phyloP scores from a whole-genome alignment of 30 jellyfish, hydroid and myxozoan species.

The Aurelia aurita region DNA sequence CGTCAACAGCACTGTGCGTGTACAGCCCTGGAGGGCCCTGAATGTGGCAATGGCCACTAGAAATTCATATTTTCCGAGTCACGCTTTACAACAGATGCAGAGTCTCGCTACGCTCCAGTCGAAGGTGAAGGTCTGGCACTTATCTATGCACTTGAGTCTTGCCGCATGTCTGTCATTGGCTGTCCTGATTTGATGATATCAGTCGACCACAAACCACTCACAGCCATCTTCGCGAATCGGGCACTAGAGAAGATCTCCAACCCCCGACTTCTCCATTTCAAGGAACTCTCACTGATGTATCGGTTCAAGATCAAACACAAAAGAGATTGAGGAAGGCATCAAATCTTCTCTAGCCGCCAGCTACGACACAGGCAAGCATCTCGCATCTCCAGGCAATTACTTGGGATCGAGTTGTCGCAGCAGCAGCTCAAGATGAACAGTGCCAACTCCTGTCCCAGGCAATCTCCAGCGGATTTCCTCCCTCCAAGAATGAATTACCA shows the following conservation, averaged over 20 bases:
- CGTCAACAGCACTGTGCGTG: conserved; percentile 78
- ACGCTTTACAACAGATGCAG: conserved; percentile 60
- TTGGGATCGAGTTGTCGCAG: no score
- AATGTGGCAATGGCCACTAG: conserved; percentile 71
- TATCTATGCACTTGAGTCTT: conserved; percentile 42
- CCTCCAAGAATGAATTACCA: no score
- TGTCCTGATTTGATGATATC: no score
- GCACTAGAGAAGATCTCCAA: conserved; percentile 40
- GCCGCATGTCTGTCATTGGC: conserved; percentile 29
- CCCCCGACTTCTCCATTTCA: conserved; percentile 42
- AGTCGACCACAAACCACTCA: no score
- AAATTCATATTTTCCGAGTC: conserved; percentile 70
- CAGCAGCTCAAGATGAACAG: no score
- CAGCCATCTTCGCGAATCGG: conserved; percentile 33
- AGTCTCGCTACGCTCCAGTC: conserved; percentile 69
- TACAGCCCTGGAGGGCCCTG: conserved; percentile 10
- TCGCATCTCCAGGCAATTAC: no score
- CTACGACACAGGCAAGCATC: no score
- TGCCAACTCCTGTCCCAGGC: no score
- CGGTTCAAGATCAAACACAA: not conserved
- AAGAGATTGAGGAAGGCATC: no score
- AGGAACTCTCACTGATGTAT: conserved; percentile 59
- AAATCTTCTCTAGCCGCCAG: no score
- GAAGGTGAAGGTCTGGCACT: conserved; percentile 76
- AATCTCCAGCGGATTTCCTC: no score